Base-by-base conservation (phyloP, 2,797 vertebrate species). In the Schizopygopsis malacanthus region DNA sequence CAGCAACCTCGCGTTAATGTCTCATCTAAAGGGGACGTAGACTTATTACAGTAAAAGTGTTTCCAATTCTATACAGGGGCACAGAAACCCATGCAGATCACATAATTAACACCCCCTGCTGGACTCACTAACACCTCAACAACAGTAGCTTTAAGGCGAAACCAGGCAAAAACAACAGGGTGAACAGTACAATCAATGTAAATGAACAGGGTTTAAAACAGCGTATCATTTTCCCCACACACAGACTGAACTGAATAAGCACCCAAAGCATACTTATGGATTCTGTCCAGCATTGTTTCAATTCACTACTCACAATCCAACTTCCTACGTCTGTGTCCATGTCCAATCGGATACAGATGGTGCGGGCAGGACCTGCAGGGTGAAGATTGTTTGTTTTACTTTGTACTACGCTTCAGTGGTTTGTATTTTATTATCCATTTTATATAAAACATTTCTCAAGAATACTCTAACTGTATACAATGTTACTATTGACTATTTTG, bases 241-340 rank as follows among this genome's bases (percentile, higher is more conserved):
- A 72, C 10, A 28, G 22, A 72, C 37, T 72, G 28, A 83, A 70
- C 20, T 10, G 8, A 33, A 45, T 37, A 10, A 82, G 4, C 1
- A 65, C 4, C 8, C 20, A 76, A 45, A 63, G 3, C 43, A n/a
- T 18, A 65, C 22, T 41, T n/a, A 20, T 22, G 37, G 39, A 37
- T 71, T 82, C 52, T 28, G 12, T 59, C 75, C 37, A 12, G 37
- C 41, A 77, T 39, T 37, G 70, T 83, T 45, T 75, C 7, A 20
- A 16, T 76, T 37, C 45, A 41, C 12, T 70, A 79, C 83, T 79
- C 20, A 79, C 75, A 37, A 71, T 69, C n/a, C 52, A 56, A 39
- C 25, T 1, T 78, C 73, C 22, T 22, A 69, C 25, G 2, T 79
- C 75, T 54, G 6, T 78, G 37, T 54, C 22, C 45, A 69, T 54